phyloP scores from a whole-genome alignment of 2,797 vertebrate genomes.

The Pseudochromis fuscus region DNA sequence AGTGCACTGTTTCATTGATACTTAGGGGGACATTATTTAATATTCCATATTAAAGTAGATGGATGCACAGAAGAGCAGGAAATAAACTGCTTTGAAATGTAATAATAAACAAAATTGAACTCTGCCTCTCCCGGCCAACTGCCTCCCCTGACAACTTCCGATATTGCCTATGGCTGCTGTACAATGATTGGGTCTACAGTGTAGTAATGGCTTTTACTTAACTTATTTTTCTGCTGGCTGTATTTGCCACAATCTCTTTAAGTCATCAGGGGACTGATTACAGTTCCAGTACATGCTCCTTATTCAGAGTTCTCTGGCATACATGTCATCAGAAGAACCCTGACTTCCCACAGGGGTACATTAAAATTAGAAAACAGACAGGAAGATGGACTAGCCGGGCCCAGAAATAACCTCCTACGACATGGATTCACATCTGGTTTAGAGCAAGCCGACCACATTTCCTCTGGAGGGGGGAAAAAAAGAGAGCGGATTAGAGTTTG shows the following conservation, averaged over 20 bases:
- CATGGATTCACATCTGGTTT: constrained; percentile 71
- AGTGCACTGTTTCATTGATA: constrained; percentile 39
- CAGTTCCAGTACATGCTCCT: constrained; percentile 51
- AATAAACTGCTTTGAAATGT: constrained; percentile 39
- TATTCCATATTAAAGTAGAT: constrained; percentile 30
- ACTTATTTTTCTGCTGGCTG: constrained; percentile 20
- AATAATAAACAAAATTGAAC: constrained; percentile 45
- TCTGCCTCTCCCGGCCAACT: constrained; percentile 12
- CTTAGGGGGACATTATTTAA: constrained; percentile 35
- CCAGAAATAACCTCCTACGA: constrained; percentile 74
- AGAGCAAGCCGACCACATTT: constrained; percentile 59
- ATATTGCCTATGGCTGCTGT: constrained; percentile 15
- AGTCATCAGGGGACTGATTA: constrained; percentile 66
- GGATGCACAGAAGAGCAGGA: constrained; percentile 21
- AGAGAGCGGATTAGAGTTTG: constrained; percentile 71
- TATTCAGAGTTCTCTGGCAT: constrained; percentile 65
- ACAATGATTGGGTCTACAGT: constrained; percentile 29
- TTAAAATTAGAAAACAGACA: constrained; percentile 78
- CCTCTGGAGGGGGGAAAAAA: constrained; percentile 38
- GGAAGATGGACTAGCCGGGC: constrained; percentile 68
- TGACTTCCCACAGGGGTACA: constrained; percentile 63
- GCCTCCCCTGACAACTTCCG: constrained; percentile 11
- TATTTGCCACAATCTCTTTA: constrained; percentile 40
- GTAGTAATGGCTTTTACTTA: constrained; percentile 31
- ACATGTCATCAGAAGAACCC: constrained; percentile 60